Evolutionary conservation across 2,113 vertebrate species (phyloP), one percentile per base, ranked within the genome.

Genomic region (Reinhardtius hippoglossoides): DNA sequence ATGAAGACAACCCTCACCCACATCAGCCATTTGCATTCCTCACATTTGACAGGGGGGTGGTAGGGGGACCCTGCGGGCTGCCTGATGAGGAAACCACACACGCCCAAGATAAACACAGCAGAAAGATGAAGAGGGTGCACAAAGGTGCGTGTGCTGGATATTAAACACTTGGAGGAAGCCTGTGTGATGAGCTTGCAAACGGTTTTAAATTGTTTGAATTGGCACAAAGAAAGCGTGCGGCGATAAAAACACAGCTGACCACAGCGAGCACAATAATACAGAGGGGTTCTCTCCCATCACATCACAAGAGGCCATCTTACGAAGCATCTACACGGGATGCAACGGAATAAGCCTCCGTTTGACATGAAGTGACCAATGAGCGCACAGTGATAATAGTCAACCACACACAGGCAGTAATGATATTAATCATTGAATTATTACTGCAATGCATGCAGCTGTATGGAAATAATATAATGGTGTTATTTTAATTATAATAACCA

Each of bases 251-350:
- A 56, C 7, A 21, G 58, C 18, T 59, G 66, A 58, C 54, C 44
- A 74, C 0, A 74, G 57, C 67, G 24, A 65, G 50, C 64, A 77
- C 46, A 79, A 78, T 18, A 72, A 57, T 10, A 72, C 55, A 74
- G 48, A 59, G 50, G 63, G 76, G 70, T 12, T 76, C 59, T 77
- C 76, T 68, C 62, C 1, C 46, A 9, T 23, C 80, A 74, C 73
- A 74, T 63, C 66, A 58, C n/a, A 75, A 89, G 88, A 61, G 77
- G 86, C 86, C 92, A 91, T 90, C 81, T 91, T 92, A 88, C 24
- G 62, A 79, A 88, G 85, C 83, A 81, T 78, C 76, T 20, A 24
- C 54, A 62, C 10, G 5, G 78, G 84, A 89, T 77, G 84, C 76
- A 71, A 44, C 55, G 35, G 67, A 85, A 85, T 61, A 73, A 78